These are phyloP conservation scores for Melipona quadrifasciata DNA, from an alignment of 1,140 invertebrate species.

Conservation along the genomic window DNA sequence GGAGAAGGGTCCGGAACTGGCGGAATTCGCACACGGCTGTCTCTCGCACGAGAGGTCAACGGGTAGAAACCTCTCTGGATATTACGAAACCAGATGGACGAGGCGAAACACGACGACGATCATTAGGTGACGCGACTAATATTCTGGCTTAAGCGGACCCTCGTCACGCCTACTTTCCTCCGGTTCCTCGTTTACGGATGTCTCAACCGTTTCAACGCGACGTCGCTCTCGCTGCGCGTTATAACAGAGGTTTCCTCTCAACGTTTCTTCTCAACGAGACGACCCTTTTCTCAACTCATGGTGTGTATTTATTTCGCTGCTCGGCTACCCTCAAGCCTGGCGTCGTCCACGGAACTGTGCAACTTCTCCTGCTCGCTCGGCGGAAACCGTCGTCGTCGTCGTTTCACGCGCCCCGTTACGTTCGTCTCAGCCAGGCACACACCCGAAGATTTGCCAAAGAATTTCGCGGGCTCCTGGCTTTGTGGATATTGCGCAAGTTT, in stretches of 20 bases:
- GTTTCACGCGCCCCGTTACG: not conserved
- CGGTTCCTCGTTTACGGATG: constrained; percentile 1
- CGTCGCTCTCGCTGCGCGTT: constrained; percentile 1
- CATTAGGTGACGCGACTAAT: constrained; percentile 41
- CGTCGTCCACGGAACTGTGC: not conserved
- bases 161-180: constrained; percentile 29
- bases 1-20: not conserved
- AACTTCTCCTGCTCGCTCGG: not conserved
- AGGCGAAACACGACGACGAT: constrained; percentile 35
- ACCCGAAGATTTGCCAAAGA: constrained; percentile 39
- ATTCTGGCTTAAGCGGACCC: constrained; percentile 26
- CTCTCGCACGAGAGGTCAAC: not conserved
- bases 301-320: not conserved
- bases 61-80: not conserved
- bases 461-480: constrained; percentile 10
- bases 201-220: constrained; percentile 10
- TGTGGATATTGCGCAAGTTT: constrained; percentile 60
- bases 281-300: too few relatives aligned
- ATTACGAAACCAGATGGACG: not conserved
- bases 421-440: not conserved
- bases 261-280: constrained; percentile 14
- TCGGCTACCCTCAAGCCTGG: not conserved
- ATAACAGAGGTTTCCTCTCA: too few relatives aligned
- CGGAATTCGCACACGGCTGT: not conserved
- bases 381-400: not conserved